phyloP scores from a whole-genome alignment of 2,113 vertebrate genomes.

The Gopherus flavomarginatus region DNA sequence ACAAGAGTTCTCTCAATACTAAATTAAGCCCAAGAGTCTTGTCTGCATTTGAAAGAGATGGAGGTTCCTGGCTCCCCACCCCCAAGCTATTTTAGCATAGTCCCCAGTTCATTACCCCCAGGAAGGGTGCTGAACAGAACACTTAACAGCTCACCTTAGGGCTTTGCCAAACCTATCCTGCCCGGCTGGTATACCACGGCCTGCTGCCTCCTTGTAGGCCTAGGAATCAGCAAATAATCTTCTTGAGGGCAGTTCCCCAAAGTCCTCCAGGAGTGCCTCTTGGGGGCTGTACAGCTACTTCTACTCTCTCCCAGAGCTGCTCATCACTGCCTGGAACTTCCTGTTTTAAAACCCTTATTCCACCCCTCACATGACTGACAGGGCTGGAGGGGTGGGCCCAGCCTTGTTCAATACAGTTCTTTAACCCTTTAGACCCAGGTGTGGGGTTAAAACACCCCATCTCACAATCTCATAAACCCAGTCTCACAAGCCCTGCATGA shows the following conservation, averaged over 20 bases:
- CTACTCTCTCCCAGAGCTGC: not conserved
- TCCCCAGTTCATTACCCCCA: not conserved
- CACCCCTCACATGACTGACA: not conserved
- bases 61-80: not conserved
- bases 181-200: not conserved
- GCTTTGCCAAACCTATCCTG: not conserved
- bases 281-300: not conserved
- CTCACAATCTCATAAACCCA: not conserved
- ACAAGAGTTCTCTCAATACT: not conserved
- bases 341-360: not conserved
- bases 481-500: not conserved
- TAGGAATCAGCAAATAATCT: not conserved
- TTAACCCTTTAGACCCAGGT: not conserved
- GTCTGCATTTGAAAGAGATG: not conserved
- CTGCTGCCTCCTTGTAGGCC: not conserved
- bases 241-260: not conserved
- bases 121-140: not conserved
- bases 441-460: not conserved
- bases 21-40: not conserved
- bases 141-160: not conserved
- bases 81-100: not conserved
- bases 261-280: not conserved
- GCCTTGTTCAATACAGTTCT: not conserved
- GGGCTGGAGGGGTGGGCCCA: not conserved
- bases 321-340: not conserved